Percentiles rank a stretch among this genome's conserved stretches.
Evolutionary conservation across 2,113 vertebrate genomes (phyloP).

Genomic region (Centropus bengalensis): DNA sequence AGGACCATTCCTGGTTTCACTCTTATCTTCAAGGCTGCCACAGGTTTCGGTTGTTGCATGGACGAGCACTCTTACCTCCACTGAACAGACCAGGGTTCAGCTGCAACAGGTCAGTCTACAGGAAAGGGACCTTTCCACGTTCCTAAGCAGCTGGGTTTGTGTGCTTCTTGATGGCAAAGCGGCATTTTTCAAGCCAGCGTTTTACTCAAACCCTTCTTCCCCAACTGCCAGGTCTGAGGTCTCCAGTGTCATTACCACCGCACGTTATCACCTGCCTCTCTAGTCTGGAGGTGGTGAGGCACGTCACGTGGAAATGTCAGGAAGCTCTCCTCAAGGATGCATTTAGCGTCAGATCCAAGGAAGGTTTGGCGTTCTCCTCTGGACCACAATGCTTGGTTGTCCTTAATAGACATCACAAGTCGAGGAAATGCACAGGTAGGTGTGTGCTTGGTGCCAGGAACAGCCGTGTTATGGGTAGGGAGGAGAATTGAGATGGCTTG

Average conservation of each 20-base stretch:
- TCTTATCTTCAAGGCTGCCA: background rate
- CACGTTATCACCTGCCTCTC: background rate
- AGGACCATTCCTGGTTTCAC: background rate
- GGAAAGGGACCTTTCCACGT: background rate
- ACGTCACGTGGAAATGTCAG: background rate
- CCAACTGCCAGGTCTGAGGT: background rate
- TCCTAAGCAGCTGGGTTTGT: background rate
- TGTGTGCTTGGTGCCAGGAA: background rate
- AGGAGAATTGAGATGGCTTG: background rate
- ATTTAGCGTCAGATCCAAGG: background rate
- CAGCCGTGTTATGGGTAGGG: accelerated
- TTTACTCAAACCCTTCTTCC: background rate
- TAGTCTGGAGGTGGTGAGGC: background rate
- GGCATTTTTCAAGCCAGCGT: background rate
- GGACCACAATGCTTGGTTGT: background rate
- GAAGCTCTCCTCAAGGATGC: background rate
- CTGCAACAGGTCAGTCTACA: background rate
- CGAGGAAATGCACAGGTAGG: background rate
- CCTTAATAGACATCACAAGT: background rate
- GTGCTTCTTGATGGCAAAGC: background rate
- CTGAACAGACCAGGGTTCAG: accelerated
- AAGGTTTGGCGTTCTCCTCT: background rate
- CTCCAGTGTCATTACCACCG: background rate
- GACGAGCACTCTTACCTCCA: background rate
- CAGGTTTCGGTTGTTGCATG: background rate